Conservation (phyloP, 35 echinoderm and acorn worm genomes). For the Stichopus chloronotus region DNA sequence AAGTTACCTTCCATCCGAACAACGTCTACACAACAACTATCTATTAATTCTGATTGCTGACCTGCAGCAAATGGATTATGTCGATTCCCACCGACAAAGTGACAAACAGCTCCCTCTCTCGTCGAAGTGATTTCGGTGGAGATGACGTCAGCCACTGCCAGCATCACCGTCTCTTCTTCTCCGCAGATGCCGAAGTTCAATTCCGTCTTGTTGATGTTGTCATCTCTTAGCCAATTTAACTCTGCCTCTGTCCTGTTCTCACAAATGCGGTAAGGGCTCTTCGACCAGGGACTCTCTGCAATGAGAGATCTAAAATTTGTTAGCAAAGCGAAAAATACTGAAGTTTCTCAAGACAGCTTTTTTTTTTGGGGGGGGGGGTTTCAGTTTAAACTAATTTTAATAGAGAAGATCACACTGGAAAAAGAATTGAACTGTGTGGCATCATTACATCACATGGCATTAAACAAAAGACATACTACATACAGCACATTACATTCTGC, state of each 20-base stretch:
- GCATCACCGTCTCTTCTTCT: constrained; percentile 62
- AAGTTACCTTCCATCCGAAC: no score
- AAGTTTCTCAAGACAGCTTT: not conserved
- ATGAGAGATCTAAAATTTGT: not conserved
- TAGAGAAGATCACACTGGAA: no score
- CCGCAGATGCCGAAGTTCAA: constrained; percentile 58
- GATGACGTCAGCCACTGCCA: constrained; percentile 68
- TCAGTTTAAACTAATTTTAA: no score
- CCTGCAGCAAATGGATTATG: constrained; percentile 73
- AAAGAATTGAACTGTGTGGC: no score
- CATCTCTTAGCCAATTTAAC: not conserved
- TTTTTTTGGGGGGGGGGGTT: no score
- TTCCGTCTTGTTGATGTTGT: not conserved
- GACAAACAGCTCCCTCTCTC: constrained; percentile 71
- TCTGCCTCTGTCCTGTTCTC: constrained; percentile 13
- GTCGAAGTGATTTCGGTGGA: constrained; percentile 65
- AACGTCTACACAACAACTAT: no score
- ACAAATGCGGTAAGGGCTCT: constrained; percentile 36
- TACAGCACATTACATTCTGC: no score
- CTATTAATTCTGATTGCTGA: not conserved
- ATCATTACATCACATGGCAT: no score
- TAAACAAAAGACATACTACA: no score
- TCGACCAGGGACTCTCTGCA: not conserved
- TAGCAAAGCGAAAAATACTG: not conserved
- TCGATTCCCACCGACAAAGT: constrained; percentile 74